Evolutionary conservation across 2,888 invertebrate genomes (phyloP).

Genomic region (Ophion slaviceki): DNA sequence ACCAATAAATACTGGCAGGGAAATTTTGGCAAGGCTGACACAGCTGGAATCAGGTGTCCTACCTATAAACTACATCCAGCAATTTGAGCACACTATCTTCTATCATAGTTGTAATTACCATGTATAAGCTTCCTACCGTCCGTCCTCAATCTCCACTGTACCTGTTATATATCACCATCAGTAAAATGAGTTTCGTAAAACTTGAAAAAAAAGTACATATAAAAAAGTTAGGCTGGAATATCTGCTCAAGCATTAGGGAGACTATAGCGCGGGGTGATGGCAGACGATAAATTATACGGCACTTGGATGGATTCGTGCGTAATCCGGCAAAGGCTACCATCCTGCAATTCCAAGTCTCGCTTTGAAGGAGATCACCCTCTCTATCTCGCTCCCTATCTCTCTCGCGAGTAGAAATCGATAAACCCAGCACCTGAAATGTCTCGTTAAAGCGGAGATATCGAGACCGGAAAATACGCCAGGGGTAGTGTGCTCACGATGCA

Average conservation of each 20-base stretch:
- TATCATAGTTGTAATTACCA: no score
- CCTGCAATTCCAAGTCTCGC: constrained; percentile 18
- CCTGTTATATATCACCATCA: no score
- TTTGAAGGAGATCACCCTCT: neutral
- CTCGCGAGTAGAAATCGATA: constrained; percentile 19
- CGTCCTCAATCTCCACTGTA: no score
- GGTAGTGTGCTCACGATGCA: neutral
- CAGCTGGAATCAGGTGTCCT: no score
- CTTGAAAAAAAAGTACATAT: no score
- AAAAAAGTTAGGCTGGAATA: neutral
- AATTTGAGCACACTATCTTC: no score
- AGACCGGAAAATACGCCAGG: neutral
- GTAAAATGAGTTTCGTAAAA: no score
- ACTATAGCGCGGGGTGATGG: neutral
- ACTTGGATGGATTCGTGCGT: constrained; percentile 19
- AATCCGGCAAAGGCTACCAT: constrained; percentile 2
- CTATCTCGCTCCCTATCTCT: no score
- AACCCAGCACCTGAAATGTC: neutral
- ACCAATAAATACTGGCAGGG: no score
- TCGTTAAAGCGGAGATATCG: constrained; percentile 3
- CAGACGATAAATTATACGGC: constrained; percentile 8
- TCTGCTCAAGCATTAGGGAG: neutral
- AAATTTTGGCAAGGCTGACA: no score
- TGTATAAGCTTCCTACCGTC: no score
- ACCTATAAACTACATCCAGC: no score